Conservation (phyloP, 2,888 invertebrate species). For the Emmelina monodactyla region DNA sequence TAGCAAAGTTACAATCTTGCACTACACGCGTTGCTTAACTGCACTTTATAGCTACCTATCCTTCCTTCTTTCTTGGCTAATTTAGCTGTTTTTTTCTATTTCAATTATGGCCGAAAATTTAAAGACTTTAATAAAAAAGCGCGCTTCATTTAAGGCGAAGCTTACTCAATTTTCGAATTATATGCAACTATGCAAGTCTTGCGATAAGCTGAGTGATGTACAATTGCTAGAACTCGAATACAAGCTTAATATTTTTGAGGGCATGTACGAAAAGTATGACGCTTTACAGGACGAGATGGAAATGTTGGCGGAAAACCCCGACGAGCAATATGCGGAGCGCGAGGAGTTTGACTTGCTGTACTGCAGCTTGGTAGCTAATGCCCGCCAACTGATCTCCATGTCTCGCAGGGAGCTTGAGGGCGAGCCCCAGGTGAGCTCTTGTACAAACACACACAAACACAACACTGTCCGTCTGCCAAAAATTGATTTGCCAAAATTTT, state of each 20-base stretch:
- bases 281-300: constrained; percentile 12
- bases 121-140: not conserved
- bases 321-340: constrained; percentile 9
- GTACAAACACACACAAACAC: constrained; percentile 5
- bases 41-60: too few relatives aligned
- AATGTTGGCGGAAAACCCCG: constrained; percentile 7
- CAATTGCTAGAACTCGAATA: not conserved
- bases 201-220: not conserved
- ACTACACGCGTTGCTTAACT: too few relatives aligned
- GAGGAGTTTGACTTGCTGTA: constrained; percentile 8
- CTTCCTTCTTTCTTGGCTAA: too few relatives aligned
- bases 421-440: constrained; percentile 1
- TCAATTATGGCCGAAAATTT: too few relatives aligned
- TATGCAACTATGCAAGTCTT: not conserved
- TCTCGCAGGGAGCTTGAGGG: constrained; percentile 1
- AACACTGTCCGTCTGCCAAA: constrained; percentile 7
- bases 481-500: constrained; percentile 12
- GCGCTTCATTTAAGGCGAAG: not conserved
- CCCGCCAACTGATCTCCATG: constrained; percentile 3
- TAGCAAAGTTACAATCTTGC: too few relatives aligned
- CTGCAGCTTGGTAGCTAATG: constrained; percentile 7
- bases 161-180: not conserved
- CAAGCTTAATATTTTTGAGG: not conserved
- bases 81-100: too few relatives aligned
- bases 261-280: constrained; percentile 7